Conservation (phyloP, 2,113 vertebrate species). For the Montifringilla adamsi region DNA sequence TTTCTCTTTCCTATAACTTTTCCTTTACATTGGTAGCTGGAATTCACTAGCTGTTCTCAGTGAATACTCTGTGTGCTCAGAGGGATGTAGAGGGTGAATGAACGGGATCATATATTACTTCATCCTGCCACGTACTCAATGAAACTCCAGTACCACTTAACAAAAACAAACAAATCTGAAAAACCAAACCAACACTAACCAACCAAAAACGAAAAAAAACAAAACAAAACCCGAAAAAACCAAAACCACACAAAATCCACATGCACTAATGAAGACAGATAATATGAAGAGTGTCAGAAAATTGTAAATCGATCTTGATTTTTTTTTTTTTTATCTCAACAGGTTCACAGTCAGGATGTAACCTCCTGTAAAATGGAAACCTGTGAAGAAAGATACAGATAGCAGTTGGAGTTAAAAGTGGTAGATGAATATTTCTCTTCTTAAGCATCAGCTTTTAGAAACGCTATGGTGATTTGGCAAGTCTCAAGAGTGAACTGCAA, state of each 20-base stretch:
- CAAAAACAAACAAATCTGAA: background rate
- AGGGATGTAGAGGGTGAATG: background rate
- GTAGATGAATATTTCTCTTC: slow-evolving; percentile 42
- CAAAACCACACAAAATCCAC: background rate
- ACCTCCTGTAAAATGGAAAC: slow-evolving; percentile 74
- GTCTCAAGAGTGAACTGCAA: slow-evolving; percentile 55
- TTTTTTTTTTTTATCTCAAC: slow-evolving; percentile 61
- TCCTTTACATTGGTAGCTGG: background rate
- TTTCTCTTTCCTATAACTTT: background rate
- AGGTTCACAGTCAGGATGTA: slow-evolving; percentile 75
- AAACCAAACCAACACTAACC: background rate
- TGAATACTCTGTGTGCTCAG: background rate
- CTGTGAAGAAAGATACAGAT: slow-evolving; percentile 73
- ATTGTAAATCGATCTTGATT: background rate
- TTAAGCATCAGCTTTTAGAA: slow-evolving; percentile 52
- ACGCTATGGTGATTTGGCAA: slow-evolving; percentile 77
- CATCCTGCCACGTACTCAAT: background rate
- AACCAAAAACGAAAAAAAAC: background rate
- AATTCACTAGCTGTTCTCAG: background rate
- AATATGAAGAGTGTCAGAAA: background rate
- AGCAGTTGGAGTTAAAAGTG: slow-evolving; percentile 66
- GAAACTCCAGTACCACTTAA: background rate
- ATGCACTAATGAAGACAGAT: background rate
- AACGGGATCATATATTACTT: background rate
- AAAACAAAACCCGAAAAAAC: no score